phyloP scores from a whole-genome alignment of 2,888 invertebrate genomes.

The Nephrotoma guestfalica region DNA sequence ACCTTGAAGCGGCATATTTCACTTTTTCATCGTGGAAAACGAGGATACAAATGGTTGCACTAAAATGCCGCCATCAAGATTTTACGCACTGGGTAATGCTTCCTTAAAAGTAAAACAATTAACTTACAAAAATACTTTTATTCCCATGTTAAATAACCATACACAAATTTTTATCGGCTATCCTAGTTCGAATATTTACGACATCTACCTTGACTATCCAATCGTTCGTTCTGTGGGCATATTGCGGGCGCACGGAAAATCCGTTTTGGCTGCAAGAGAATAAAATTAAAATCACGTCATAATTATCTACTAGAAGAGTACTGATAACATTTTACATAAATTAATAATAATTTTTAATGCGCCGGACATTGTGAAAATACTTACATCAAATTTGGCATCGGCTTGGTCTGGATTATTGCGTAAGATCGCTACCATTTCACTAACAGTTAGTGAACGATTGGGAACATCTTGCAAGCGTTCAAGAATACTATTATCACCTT shows the following conservation, averaged over 20 bases:
- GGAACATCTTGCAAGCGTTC: background rate
- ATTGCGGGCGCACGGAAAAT: background rate
- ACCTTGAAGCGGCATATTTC: too few species aligned
- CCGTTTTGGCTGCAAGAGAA: background rate
- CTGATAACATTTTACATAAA: background rate
- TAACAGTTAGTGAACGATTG: background rate
- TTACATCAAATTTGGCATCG: background rate
- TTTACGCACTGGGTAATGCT: too few species aligned
- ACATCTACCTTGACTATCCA: background rate
- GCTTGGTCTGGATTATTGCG: background rate
- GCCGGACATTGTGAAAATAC: background rate
- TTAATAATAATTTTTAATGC: background rate
- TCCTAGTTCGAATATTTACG: background rate
- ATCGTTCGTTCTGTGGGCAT: background rate
- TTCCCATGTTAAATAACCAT: too few species aligned
- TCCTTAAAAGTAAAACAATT: too few species aligned
- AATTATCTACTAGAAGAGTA: background rate
- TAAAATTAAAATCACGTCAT: background rate
- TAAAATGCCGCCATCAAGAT: too few species aligned
- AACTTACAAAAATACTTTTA: too few species aligned
- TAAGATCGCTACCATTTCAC: background rate
- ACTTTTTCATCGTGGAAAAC: too few species aligned
- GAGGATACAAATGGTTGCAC: too few species aligned
- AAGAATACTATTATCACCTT: background rate
- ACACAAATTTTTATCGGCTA: too few species aligned